Conservation (phyloP, 2,113 vertebrate species). For the Myotis brandtii region DNA sequence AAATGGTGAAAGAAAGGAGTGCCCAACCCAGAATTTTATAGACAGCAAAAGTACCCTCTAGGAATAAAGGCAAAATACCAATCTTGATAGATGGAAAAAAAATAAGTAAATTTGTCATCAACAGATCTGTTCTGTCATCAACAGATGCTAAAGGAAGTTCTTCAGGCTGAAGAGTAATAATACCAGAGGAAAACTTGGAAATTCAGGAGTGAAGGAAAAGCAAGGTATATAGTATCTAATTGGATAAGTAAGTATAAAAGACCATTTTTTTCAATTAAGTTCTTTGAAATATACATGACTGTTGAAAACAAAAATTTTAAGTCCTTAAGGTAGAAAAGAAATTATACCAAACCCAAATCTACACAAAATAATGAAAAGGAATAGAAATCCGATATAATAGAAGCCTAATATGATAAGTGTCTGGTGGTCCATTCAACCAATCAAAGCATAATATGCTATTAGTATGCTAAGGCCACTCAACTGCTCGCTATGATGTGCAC, state of each 20-base stretch:
- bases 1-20: not conserved
- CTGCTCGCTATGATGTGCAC: too few species aligned
- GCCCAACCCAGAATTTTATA: too few species aligned
- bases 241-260: not conserved
- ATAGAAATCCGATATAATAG: not conserved
- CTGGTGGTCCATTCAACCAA: too few species aligned
- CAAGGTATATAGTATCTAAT: not conserved
- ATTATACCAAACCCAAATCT: not conserved
- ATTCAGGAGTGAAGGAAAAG: too few species aligned
- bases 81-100: not conserved
- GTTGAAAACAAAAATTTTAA: not conserved
- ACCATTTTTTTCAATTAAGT: not conserved
- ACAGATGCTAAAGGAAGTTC: not conserved
- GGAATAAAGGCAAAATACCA: not conserved
- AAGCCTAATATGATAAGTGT: too few species aligned
- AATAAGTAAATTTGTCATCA: not conserved
- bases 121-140: not conserved
- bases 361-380: not conserved
- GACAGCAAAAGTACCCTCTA: not conserved
- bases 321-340: conserved; percentile 23
- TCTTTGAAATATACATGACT: not conserved
- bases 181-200: not conserved
- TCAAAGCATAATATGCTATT: too few species aligned
- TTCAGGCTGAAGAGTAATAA: not conserved
- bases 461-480: too few species aligned